Evolutionary conservation across 1,140 invertebrate genomes (phyloP), one percentile per base, ranked within the genome.

Genomic region (Trachymyrmex septentrionalis): DNA sequence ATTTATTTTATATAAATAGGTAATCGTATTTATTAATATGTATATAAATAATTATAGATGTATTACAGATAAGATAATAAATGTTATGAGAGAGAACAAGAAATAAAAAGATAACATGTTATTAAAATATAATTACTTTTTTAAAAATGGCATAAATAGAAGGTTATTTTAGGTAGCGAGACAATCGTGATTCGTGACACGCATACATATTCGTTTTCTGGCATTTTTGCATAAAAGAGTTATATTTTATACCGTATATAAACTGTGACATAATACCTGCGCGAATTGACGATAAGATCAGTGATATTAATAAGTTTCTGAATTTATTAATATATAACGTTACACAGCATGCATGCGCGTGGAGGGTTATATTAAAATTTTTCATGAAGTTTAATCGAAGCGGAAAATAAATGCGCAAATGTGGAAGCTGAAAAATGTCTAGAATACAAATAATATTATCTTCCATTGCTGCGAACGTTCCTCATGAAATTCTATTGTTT

Each of bases 141-240:
- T 14, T 59, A 59, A 44, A 44, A 63, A 30, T 16, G 14, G 3
- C 19, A 21, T 5, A 67, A 48, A 48, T 77, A 55, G 14, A 34
- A 80, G 14, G 1, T 53, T n/a, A 67, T 34, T 55, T 3, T 14
- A 38, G 14, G 14, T 57, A 38, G 1, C 44, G 30, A 67, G n/a
- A 66, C 44, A 78, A 67, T 80, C 30, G 7, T 78, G 75, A 66
- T 61, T 80, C 63, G 7, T 78, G 75, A 66, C 76, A 64, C 19
- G 16, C 48, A 38, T 64, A 66, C 16, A 69, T 57, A 19, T 55
- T 19, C 24, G 21, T 57, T 55, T 38, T 16, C 19, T n/a, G 30
- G 1, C 34, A 27, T 57, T 72, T 44, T 30, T 48, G 24, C 50
- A 34, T 19, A 14, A 50, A 77, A 48, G 27, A 30, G n/a, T 55